Evolutionary conservation across 2,797 vertebrate genomes (phyloP).

Genomic region (Arrhamphus sclerolepis): DNA sequence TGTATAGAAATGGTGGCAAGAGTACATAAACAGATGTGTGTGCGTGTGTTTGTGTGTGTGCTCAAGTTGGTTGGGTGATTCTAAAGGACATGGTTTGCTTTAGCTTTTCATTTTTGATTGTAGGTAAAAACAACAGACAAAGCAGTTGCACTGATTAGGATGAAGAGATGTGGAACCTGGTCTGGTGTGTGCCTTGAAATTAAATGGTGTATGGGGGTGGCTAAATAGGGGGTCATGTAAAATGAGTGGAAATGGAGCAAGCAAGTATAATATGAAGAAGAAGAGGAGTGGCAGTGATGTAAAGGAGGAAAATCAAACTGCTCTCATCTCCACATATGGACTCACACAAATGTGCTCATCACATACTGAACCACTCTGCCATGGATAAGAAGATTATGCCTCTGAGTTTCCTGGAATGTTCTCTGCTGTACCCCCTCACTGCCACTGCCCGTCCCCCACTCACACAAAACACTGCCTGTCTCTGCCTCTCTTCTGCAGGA

Average conservation of each 20-base stretch:
- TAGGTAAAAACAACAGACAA: slow-evolving; percentile 39
- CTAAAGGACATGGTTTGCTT: slow-evolving; percentile 65
- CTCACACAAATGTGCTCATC: slow-evolving; percentile 33
- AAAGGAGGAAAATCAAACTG: slow-evolving; percentile 44
- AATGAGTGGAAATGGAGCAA: slow-evolving; percentile 4
- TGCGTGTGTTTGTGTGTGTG: slow-evolving; percentile 5
- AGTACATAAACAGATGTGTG: slow-evolving; percentile 5
- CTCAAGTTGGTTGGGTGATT: slow-evolving; percentile 47
- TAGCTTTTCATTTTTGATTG: slow-evolving; percentile 65
- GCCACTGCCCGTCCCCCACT: slow-evolving; percentile 39
- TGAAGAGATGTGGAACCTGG: slow-evolving; percentile 35
- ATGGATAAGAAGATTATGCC: slow-evolving; percentile 81
- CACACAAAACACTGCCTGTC: slow-evolving; percentile 44
- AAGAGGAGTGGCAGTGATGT: slow-evolving; percentile 25
- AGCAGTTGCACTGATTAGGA: slow-evolving; percentile 2
- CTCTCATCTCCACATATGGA: slow-evolving; percentile 6
- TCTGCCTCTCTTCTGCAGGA: slow-evolving; percentile 27
- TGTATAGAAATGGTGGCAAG: slow-evolving; percentile 32
- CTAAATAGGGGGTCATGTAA: slow-evolving; percentile 34
- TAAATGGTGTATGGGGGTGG: slow-evolving; percentile 26
- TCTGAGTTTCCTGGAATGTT: slow-evolving; percentile 77
- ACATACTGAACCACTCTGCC: slow-evolving; percentile 71
- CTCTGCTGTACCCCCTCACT: slow-evolving; percentile 59
- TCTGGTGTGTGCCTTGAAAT: slow-evolving; percentile 28
- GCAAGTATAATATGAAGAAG: slow-evolving; percentile 28